Conservation (phyloP, 2,888 invertebrate genomes). For the Sepioteuthis lessoniana region DNA sequence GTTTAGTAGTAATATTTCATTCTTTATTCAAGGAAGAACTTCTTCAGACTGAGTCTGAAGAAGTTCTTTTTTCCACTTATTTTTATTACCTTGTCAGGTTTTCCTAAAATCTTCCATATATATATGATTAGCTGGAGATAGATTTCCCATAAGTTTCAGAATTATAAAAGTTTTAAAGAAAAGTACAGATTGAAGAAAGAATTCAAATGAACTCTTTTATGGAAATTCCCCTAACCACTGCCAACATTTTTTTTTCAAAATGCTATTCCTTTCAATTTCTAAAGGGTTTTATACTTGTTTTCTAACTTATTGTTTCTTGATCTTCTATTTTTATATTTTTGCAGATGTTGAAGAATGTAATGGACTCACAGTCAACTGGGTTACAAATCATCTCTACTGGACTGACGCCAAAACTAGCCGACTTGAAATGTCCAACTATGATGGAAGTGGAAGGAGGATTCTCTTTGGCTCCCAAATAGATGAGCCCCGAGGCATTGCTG, state of each 20-base stretch:
- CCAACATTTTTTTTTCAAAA: not conserved
- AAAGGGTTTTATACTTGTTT: not conserved
- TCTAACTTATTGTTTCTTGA: not conserved
- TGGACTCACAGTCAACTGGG: constrained; percentile 70
- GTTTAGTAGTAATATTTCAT: no score
- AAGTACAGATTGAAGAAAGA: no score
- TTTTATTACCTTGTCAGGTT: no score
- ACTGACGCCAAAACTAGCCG: constrained; percentile 66
- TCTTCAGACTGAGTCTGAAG: no score
- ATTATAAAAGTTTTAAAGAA: no score
- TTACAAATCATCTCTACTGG: constrained; percentile 71
- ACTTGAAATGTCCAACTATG: constrained; percentile 69
- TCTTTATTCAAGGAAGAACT: no score
- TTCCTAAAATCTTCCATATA: no score
- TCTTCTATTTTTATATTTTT: constrained; percentile 43
- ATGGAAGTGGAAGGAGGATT: constrained; percentile 63
- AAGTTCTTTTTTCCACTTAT: no score
- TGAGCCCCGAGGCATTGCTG: constrained; percentile 67
- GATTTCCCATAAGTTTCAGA: no score
- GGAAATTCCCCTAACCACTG: no score
- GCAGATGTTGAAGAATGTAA: constrained; percentile 67
- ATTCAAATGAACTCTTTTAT: no score
- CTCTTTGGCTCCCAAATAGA: constrained; percentile 63
- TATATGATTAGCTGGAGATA: no score
- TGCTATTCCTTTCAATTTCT: not conserved